These are phyloP conservation scores for Chironomus riparius DNA, from an alignment of 2,888 invertebrate species.

Conservation along the genomic window DNA sequence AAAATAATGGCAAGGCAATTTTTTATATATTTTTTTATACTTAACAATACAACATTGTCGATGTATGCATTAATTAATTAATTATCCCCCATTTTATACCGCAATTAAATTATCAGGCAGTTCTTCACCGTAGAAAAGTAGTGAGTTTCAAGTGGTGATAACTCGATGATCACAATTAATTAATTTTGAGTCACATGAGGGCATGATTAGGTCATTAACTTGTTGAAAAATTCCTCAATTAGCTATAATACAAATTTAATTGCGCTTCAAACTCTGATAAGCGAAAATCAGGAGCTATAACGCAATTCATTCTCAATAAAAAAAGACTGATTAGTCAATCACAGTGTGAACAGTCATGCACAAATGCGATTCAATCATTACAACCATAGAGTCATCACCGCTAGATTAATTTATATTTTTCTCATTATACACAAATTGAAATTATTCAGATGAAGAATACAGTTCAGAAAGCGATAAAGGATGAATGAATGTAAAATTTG, in stretches of 20 bases:
- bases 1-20: conserved; percentile 10
- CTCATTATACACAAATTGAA: neutral
- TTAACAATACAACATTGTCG: neutral
- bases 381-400: neutral
- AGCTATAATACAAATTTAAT: no score
- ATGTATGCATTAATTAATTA: neutral
- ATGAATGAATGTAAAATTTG: neutral
- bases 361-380: neutral
- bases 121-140: neutral
- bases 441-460: neutral
- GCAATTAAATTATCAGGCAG: neutral
- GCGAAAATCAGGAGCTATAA: no score
- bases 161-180: no score
- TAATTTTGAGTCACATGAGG: no score
- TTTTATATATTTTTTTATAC: neutral
- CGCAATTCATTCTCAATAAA: no score
- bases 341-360: no score
- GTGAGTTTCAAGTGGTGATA: neutral
- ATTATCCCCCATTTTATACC: neutral
- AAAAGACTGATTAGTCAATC: no score
- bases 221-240: no score
- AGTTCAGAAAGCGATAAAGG: neutral
- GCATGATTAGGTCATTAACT: no score
- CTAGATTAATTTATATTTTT: neutral
- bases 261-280: no score